Base-by-base conservation (phyloP, 2,888 invertebrate genomes). In the Apodemia mormo region DNA sequence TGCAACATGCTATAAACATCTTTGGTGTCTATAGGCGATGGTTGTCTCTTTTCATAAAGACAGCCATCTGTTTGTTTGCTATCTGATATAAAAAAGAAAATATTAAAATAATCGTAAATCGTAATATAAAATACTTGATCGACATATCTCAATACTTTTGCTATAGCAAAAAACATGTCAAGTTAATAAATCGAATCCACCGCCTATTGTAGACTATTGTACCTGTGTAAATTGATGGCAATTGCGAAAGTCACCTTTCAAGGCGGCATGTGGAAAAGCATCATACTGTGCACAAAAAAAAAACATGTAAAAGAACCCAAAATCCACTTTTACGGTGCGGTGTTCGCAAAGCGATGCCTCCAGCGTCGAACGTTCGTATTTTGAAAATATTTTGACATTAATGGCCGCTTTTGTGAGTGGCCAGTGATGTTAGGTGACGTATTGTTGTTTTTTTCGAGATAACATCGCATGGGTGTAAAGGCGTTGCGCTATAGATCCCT, bases 321-420 rank as follows among this genome's bases (percentile, higher is more conserved):
- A 73, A 73, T 71, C 71, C 71, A 52, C 65, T 73, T 70, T 68
- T 66, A 73, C 68, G 70, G 78, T 70, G 82, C 87, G 88, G 89
- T 82, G 73, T 79, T 77, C 75, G 81, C 85, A 89, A 90, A 90
- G 87, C 78, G 71, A 75, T 76, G 81, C 85, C 86, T 84, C 86
- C 78, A 82, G 85, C 85, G 87, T 81, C 84, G 82, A 80, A 82
- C 82, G 84, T 83, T 84, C 87, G 83, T 84, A 86, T 91, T 92
- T 91, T 89, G 88, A 90, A 92, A 93, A 93, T 91, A 92, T 93
- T 92, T 91, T 92, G 92, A 92, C 92, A 81, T 90, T 92, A 91
- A 92, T 90, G 82, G 88, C 82, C 78, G 81, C 80, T 82, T 86
- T 90, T 90, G 89, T 85, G 76, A 75, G 75, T 79, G 76, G 75